phyloP scores from a whole-genome alignment of 1,140 invertebrate species.

The Ostrea denselamellosa region DNA sequence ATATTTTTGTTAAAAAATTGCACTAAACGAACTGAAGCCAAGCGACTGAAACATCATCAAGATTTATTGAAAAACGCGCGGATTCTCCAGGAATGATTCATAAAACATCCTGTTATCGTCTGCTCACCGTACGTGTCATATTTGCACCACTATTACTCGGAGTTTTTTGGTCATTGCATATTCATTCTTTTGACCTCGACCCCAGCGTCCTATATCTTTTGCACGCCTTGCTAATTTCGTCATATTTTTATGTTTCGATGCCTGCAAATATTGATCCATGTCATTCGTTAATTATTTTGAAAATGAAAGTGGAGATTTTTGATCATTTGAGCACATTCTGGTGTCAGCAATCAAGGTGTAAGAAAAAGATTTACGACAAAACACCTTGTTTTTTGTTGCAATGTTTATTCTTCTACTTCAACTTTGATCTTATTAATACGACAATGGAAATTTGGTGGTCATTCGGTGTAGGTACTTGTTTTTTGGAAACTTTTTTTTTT shows the following conservation, averaged over 20 bases:
- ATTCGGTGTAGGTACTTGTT: background rate
- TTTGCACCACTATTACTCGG: background rate
- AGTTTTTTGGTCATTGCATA: slow-evolving; percentile 2
- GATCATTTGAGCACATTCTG: background rate
- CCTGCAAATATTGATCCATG: slow-evolving; percentile 1
- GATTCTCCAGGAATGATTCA: background rate
- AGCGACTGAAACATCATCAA: background rate
- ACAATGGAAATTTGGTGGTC: background rate
- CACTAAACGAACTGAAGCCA: no score
- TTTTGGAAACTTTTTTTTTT: background rate
- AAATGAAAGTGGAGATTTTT: background rate
- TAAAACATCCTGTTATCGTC: slow-evolving; percentile 9
- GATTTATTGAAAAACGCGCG: background rate
- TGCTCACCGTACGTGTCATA: background rate
- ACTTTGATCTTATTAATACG: background rate
- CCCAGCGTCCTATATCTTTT: background rate
- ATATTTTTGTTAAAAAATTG: no score
- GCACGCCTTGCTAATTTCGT: background rate
- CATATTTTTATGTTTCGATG: background rate
- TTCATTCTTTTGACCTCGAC: slow-evolving; percentile 12
- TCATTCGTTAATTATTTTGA: background rate
- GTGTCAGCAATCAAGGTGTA: background rate
- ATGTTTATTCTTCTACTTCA: background rate
- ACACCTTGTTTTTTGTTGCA: slow-evolving; percentile 6
- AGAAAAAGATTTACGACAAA: background rate